phyloP scores from a whole-genome alignment of 2,888 invertebrate genomes.

The Apamea crenata region DNA sequence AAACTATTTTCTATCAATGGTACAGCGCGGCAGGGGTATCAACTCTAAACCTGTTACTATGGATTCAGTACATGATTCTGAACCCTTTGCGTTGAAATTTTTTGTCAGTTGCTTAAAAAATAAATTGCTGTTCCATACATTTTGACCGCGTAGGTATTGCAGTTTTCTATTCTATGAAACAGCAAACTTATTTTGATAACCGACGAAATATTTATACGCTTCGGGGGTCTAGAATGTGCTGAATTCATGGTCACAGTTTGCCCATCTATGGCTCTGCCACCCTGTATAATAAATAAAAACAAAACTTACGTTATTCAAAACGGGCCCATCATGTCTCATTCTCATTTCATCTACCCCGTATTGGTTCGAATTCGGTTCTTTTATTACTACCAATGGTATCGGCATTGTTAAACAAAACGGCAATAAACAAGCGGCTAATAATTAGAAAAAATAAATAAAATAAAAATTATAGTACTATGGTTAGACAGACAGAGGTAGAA shows the following conservation, averaged over 20 bases:
- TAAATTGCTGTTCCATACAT: too few species aligned
- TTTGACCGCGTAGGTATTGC: too few species aligned
- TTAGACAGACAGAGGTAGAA: not conserved
- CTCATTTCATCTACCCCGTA: not conserved
- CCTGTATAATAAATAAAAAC: not conserved
- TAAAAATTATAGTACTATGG: not conserved
- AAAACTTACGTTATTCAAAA: slow-evolving; percentile 36
- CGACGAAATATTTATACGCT: too few species aligned
- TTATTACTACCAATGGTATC: slow-evolving; percentile 73
- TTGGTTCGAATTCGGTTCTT: slow-evolving; percentile 19
- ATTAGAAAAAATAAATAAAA: slow-evolving; percentile 1
- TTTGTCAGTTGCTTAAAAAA: too few species aligned
- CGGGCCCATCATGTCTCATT: not conserved
- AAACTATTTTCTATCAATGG: not conserved
- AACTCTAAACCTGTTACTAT: too few species aligned
- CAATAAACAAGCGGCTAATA: slow-evolving; percentile 76
- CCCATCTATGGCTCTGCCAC: not conserved
- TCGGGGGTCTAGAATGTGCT: too few species aligned
- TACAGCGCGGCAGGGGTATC: too few species aligned
- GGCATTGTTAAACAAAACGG: slow-evolving; percentile 77
- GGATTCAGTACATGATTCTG: too few species aligned
- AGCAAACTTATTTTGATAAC: too few species aligned
- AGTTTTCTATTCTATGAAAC: too few species aligned
- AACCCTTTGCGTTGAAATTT: too few species aligned
- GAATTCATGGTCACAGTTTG: too few species aligned